Base-by-base conservation (phyloP, 2,797 vertebrate genomes). In the Antennarius maculatus region DNA sequence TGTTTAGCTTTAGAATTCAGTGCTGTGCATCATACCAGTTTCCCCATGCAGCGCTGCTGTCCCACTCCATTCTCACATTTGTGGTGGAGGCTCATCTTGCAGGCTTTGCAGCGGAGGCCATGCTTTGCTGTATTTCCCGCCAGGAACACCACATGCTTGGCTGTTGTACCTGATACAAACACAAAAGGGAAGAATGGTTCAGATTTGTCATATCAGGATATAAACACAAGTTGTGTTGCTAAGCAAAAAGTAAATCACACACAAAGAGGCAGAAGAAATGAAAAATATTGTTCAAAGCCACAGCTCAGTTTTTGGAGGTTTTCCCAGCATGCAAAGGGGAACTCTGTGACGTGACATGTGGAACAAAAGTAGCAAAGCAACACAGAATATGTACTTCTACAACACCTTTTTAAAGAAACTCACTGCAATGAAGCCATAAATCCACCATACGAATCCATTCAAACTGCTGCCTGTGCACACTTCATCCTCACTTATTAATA, bases 71-170 rank as follows among this genome's bases (percentile, higher is more conserved):
- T 95, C 66, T 93, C 89, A 83, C 98, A 99, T 88, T 96, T 99
- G 91, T 99, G 97, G 82, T 99, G 98, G 86, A 99, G 94, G 89
- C 97, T 98, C 97, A 99, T 98, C 91, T 99, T 99, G 83, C 98
- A 99, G 76, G 96, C 96, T 92, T 98, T 99, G 70, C 98, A 99
- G 73, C 98, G 96, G 55, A 99, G 94, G 46, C 97, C 98, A 0
- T 98, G 96, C 79, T 99, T 99, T 27, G 96, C 94, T 0, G 95
- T 99, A 76, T 94, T 95, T 83, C 98, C 98, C 91, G 96, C 88
- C 83, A 91, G 91, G 85, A 43, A 87, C 61, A 93, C 90, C 85
- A 89, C 90, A 55, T 91, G 90, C 73, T 92, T 92, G 85, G 91
- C 90, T 29, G 91, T 92, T 50, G 91, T 92, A 81, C 91, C 91